These are phyloP conservation scores for Cossypha heuglini DNA, from an alignment of 2,797 vertebrate species.

Conservation along the genomic window DNA sequence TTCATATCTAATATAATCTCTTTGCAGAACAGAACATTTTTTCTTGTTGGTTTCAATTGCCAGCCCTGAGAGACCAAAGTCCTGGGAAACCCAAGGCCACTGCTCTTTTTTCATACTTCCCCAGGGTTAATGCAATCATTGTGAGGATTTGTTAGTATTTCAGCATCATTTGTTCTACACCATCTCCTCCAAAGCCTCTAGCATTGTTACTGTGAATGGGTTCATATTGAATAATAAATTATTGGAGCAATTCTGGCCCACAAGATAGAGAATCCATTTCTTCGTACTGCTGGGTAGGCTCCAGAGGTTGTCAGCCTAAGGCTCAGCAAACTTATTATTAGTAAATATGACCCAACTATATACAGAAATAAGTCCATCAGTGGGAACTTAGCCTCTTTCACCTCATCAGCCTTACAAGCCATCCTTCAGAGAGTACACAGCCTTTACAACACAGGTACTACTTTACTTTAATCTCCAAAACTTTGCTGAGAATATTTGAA, in stretches of 20 bases:
- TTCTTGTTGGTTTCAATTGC: not conserved
- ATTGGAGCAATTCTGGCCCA: not conserved
- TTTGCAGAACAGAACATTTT: not conserved
- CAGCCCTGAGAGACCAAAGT: not conserved
- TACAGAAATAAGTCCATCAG: not conserved
- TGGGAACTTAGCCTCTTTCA: not conserved
- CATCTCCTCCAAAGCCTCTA: not conserved
- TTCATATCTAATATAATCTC: not conserved
- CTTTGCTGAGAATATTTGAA: not conserved
- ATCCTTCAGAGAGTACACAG: not conserved
- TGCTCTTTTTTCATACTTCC: not conserved
- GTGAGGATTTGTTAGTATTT: not conserved
- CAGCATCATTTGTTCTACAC: not conserved
- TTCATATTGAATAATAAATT: not conserved
- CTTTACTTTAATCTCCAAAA: not conserved
- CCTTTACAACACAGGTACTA: not conserved
- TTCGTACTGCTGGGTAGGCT: not conserved
- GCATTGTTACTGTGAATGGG: not conserved
- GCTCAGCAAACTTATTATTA: not conserved
- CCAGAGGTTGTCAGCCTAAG: not conserved
- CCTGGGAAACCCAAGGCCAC: not conserved
- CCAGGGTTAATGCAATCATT: not conserved
- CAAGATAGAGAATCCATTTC: not conserved
- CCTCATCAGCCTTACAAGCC: rapidly evolving
- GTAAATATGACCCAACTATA: not conserved